Evolutionary conservation across 35 echinoderm and acorn worm species (phyloP).

Genomic region (Ophiothrix spiculata): DNA sequence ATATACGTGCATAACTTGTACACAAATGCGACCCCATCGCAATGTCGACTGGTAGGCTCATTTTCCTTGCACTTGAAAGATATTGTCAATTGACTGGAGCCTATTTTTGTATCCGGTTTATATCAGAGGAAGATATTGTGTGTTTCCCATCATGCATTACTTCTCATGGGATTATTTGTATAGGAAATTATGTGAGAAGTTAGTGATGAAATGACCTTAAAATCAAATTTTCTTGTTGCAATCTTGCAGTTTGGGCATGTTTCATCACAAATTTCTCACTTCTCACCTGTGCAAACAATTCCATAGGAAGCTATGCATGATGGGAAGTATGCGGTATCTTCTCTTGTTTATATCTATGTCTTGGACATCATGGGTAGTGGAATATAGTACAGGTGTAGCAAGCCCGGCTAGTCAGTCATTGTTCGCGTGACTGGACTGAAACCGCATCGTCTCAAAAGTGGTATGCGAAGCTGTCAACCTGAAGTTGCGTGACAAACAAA

Average conservation of each 20-base stretch:
- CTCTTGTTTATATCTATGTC: too few relatives aligned
- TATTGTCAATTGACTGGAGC: neutral
- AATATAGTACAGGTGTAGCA: neutral
- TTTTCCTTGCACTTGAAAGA: neutral
- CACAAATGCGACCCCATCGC: neutral
- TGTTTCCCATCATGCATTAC: too few relatives aligned
- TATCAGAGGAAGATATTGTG: too few relatives aligned
- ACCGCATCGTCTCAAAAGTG: neutral
- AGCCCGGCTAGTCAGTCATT: neutral
- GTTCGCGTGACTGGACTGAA: neutral
- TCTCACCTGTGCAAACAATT: too few relatives aligned
- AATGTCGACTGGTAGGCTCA: neutral
- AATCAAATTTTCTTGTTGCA: too few relatives aligned
- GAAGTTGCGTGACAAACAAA: neutral
- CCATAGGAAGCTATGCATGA: too few relatives aligned
- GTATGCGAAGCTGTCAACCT: neutral
- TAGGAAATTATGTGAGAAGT: too few relatives aligned
- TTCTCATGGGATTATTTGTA: too few relatives aligned
- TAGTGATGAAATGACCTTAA: too few relatives aligned
- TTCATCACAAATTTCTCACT: too few relatives aligned
- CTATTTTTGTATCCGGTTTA: slow-evolving; percentile 4
- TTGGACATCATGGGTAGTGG: neutral
- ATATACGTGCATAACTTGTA: neutral
- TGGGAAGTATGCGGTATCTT: too few relatives aligned
- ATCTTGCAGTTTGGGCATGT: too few relatives aligned